Percentiles rank a stretch among this genome's conserved stretches.
Conservation (phyloP, 2,797 vertebrate species). For the Catharus ustulatus region DNA sequence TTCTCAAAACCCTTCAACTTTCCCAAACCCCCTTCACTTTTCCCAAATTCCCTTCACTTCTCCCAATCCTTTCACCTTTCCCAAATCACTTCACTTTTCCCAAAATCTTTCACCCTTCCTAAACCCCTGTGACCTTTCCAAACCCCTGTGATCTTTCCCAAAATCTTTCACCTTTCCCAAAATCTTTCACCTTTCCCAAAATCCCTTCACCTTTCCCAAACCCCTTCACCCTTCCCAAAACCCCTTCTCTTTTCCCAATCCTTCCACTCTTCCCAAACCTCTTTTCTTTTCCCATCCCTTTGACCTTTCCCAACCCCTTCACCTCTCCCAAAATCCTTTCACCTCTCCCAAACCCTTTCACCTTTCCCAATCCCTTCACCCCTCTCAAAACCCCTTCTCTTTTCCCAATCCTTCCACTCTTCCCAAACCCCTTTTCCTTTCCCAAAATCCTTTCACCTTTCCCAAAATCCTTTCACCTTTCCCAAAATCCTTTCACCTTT, state of each 20-base stretch:
- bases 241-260: too few relatives aligned
- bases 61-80: neutral
- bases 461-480: too few relatives aligned
- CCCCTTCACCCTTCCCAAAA: neutral
- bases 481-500: neutral
- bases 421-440: neutral
- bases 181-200: neutral
- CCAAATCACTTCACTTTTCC: neutral
- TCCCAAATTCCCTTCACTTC: neutral
- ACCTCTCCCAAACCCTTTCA: neutral
- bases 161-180: neutral
- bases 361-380: neutral
- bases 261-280: too few relatives aligned
- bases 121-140: too few relatives aligned
- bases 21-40: neutral
- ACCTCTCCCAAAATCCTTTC: neutral
- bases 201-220: neutral
- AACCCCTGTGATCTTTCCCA: slow-evolving; percentile 7
- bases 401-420: neutral
- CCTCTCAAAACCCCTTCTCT: neutral
- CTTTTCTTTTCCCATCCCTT: too few relatives aligned
- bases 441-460: neutral
- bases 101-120: neutral
- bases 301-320: neutral
- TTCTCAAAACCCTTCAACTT: too few relatives aligned